Base-by-base conservation (phyloP, 1,140 invertebrate species). In the Drosophila lacteicornis region DNA sequence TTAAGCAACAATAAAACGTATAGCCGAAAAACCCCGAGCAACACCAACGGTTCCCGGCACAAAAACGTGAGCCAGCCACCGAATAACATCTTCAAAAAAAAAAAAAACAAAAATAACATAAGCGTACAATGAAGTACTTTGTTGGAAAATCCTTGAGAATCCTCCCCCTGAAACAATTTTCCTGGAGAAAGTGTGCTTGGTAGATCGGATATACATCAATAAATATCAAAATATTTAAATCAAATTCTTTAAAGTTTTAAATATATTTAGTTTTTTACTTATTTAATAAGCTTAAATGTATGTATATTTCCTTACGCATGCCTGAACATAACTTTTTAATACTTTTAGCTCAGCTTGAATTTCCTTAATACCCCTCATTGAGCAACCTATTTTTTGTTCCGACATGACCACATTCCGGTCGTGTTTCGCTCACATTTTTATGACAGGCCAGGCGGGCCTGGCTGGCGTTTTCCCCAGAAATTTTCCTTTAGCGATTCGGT, bases 1-100 rank as follows among this genome's bases (percentile, higher is more conserved):
- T 80, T 81, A 81, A 88, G 84, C 84, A 73, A 88, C 82, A 88
- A 88, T 88, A 88, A 88, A 88, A 88, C 80, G 82, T 66, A 77
- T 27, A 80, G 60, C 38, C 49, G 47, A 71, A 67, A 66, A 57
- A 19, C 27, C 19, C 27, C 27, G 11, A 19, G 40, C 27, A 42
- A 25, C 30, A 25, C 36, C 38, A 75, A 11, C 33, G 12, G 33
- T 11, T 4, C 33, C 33, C 8, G 73, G 19, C 62, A 45, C 36
- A 62, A 36, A 51, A 63, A 79, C 78, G 79, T 73, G 68, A 74
- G 65, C 15, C 69, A 79, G 70, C 77, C 67, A 38, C 68, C 80
- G 58, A 55, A 78, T 27, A 70, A 55, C 61, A 69, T n/a, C 40
- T 22, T 11, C 27, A 11, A 25, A 6, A 30, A 30, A 6, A 30